Percentiles rank a stretch among this genome's conserved stretches.
Conservation (phyloP, 2,888 invertebrate genomes). For the Andrena dorsata region DNA sequence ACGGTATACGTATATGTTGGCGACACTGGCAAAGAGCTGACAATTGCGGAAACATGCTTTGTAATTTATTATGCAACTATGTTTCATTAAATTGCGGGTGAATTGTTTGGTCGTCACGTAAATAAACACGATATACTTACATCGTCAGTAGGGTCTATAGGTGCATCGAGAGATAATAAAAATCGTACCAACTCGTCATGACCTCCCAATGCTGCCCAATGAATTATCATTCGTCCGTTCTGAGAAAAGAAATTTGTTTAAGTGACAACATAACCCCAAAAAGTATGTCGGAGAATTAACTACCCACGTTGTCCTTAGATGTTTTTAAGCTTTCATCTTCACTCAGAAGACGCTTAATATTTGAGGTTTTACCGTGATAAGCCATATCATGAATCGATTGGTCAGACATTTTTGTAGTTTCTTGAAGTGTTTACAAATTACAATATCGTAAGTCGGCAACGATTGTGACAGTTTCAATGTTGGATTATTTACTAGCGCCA, state of each 20-base stretch:
- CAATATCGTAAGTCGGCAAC: background rate
- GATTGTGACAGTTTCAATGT: background rate
- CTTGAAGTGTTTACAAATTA: background rate
- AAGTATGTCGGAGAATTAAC: background rate
- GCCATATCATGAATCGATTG: conserved; percentile 86
- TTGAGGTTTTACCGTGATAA: conserved; percentile 90
- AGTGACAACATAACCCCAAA: conserved; percentile 41
- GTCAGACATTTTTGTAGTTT: conserved; percentile 27
- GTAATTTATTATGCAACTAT: background rate
- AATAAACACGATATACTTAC: conserved; percentile 81
- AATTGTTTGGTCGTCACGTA: background rate
- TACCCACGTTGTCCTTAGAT: conserved; percentile 86
- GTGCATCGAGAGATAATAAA: conserved; percentile 89
- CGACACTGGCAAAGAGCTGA: background rate
- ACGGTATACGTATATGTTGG: background rate
- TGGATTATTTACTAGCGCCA: background rate
- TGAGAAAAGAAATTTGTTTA: conserved; percentile 81
- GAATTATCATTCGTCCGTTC: conserved; percentile 90
- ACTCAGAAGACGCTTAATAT: conserved; percentile 88
- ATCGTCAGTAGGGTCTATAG: conserved; percentile 91
- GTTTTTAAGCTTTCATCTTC: conserved; percentile 86
- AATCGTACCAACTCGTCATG: conserved; percentile 90
- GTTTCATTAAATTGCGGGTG: background rate
- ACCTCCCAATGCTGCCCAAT: conserved; percentile 93
- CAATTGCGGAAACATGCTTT: background rate